phyloP scores from a whole-genome alignment of 2,113 vertebrate genomes.

The Scomber scombrus region DNA sequence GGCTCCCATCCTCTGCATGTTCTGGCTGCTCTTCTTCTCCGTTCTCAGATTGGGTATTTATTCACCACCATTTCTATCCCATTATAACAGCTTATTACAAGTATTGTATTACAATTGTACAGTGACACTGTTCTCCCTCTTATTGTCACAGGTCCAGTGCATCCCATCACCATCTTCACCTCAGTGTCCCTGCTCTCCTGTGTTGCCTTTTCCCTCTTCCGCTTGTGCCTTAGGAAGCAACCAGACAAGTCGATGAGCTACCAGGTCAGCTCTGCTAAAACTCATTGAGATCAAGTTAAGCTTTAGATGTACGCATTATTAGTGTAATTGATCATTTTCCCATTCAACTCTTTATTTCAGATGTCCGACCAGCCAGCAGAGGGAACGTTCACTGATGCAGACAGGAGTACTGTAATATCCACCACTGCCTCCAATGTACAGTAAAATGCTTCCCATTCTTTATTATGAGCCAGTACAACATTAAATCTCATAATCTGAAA shows the following conservation, averaged over 20 bases:
- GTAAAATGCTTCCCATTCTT: slow-evolving; percentile 11
- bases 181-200: slow-evolving; percentile 87
- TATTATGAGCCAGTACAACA: background rate
- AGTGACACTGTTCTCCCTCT: background rate
- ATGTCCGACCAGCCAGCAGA: slow-evolving; percentile 91
- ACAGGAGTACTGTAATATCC: slow-evolving; percentile 90
- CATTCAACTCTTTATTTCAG: slow-evolving; percentile 76
- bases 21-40: slow-evolving; percentile 99
- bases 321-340: background rate
- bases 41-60: slow-evolving; percentile 90
- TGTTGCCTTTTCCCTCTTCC: slow-evolving; percentile 86
- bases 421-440: slow-evolving; percentile 92
- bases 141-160: slow-evolving; percentile 85
- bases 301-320: background rate
- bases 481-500: background rate
- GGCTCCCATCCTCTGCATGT: slow-evolving; percentile 93
- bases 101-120: background rate
- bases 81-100: background rate
- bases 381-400: slow-evolving; percentile 86
- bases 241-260: slow-evolving; percentile 86
- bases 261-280: slow-evolving; percentile 82
- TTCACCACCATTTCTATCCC: background rate
- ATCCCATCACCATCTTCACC: slow-evolving; percentile 92
- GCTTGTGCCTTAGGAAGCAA: slow-evolving; percentile 90
- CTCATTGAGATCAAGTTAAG: background rate